A percentile compares a stretch with the other conserved stretches of the same genome.
phyloP scores from a whole-genome alignment of 2,888 invertebrate genomes.

The Eristalis intricaria region DNA sequence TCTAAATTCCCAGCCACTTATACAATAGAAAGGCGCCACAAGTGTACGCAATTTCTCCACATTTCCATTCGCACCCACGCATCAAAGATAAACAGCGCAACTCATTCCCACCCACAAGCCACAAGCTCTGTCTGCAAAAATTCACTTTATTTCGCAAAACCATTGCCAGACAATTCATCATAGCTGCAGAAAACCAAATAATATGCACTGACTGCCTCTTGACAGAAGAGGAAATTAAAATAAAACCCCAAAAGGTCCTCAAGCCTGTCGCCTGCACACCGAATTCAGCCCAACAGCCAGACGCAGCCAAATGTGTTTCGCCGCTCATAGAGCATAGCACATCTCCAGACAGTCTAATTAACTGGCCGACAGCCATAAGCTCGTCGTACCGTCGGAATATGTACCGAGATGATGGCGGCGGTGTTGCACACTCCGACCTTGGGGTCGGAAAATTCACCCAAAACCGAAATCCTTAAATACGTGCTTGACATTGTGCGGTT shows the following conservation, averaged over 20 bases:
- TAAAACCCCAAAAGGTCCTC: constrained; percentile 27
- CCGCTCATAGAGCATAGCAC: background rate
- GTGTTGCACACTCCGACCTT: constrained; percentile 24
- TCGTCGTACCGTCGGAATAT: background rate
- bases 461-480: constrained; percentile 13
- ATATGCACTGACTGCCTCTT: constrained; percentile 11
- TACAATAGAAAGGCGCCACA: background rate
- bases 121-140: background rate
- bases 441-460: constrained; percentile 1
- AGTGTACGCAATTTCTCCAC: background rate
- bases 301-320: background rate
- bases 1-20: background rate
- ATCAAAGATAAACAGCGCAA: background rate
- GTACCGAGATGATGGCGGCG: background rate
- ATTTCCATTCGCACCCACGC: background rate
- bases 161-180: background rate
- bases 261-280: constrained; percentile 22
- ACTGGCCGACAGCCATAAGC: constrained; percentile 8
- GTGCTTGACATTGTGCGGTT: constrained; percentile 20
- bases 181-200: constrained; percentile 14
- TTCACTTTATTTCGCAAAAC: constrained; percentile 1
- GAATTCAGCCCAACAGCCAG: constrained; percentile 11
- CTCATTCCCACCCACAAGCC: background rate
- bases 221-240: constrained; percentile 47
- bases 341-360: constrained; percentile 38